Conservation (phyloP, 2,113 vertebrate species). For the Melierax canorus region DNA sequence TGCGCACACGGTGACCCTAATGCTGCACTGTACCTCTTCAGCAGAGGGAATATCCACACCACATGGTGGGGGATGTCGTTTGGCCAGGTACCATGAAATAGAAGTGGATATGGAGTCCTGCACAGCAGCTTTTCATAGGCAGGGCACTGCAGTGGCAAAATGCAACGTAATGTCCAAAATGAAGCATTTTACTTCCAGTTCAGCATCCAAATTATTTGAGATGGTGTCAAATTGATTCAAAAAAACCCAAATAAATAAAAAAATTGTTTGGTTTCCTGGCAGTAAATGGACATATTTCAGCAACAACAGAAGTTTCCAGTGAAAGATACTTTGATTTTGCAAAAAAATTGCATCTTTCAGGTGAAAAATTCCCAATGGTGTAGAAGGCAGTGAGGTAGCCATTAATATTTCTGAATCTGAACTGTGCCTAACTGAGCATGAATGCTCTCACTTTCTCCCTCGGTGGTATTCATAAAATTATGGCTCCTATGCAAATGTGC, state of each 20-base stretch:
- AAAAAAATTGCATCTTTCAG: not conserved
- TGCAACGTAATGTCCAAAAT: not conserved
- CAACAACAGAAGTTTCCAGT: not conserved
- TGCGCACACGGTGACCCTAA: not conserved
- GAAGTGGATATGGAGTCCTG: not conserved
- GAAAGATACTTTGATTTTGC: not conserved
- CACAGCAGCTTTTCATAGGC: not conserved
- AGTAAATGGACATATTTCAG: not conserved
- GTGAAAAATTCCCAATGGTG: not conserved
- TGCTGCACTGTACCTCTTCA: not conserved
- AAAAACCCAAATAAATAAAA: not conserved
- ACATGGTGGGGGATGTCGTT: not conserved
- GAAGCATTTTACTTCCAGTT: not conserved
- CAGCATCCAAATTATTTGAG: not conserved
- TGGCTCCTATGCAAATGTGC: slow-evolving; percentile 42
- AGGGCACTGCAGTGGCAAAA: not conserved
- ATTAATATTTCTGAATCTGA: slow-evolving; percentile 10
- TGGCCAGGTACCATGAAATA: not conserved
- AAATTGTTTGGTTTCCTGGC: not conserved
- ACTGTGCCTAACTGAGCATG: slow-evolving; percentile 41
- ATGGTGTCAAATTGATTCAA: not conserved
- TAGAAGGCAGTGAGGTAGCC: not conserved
- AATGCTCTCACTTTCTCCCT: slow-evolving; percentile 18
- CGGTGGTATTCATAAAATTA: not conserved
- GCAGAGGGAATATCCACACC: not conserved